Evolutionary conservation across 1,140 invertebrate genomes (phyloP).

Genomic region (Lucilia cuprina): DNA sequence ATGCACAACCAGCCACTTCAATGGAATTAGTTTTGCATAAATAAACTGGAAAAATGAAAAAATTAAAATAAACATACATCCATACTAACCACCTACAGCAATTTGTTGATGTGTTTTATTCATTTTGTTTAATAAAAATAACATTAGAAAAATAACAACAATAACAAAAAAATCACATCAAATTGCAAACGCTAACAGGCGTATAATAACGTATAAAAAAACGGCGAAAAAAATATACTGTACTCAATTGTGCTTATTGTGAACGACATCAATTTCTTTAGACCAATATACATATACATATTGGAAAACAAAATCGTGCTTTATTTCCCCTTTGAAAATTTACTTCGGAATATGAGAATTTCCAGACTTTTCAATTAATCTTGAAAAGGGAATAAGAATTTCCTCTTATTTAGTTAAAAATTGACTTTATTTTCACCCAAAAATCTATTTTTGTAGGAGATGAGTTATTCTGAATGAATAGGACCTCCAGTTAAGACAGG

Average conservation of each 20-base stretch:
- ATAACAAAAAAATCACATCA: not conserved
- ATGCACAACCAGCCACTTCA: constrained; percentile 27
- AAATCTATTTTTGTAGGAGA: too few species aligned
- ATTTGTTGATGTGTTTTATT: not conserved
- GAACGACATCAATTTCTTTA: not conserved
- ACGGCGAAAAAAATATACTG: not conserved
- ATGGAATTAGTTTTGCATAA: constrained; percentile 36
- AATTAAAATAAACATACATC: not conserved
- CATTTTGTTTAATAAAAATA: not conserved
- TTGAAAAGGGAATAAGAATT: too few species aligned
- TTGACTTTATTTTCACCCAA: too few species aligned
- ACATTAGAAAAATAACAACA: not conserved
- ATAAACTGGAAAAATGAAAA: constrained; percentile 17
- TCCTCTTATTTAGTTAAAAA: too few species aligned
- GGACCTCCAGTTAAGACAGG: too few species aligned
- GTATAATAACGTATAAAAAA: constrained; percentile 25
- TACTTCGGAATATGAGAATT: too few species aligned
- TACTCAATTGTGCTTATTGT: not conserved
- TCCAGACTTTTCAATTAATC: too few species aligned
- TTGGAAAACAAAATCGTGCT: too few species aligned
- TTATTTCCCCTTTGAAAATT: too few species aligned
- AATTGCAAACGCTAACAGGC: constrained; percentile 23
- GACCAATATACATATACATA: not conserved
- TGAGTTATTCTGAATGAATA: too few species aligned
- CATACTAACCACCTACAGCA: constrained; percentile 18